Evolutionary conservation across 2,113 vertebrate genomes (phyloP), one percentile per base, ranked within the genome.

Genomic region (Oxygymnocypris stewartii): DNA sequence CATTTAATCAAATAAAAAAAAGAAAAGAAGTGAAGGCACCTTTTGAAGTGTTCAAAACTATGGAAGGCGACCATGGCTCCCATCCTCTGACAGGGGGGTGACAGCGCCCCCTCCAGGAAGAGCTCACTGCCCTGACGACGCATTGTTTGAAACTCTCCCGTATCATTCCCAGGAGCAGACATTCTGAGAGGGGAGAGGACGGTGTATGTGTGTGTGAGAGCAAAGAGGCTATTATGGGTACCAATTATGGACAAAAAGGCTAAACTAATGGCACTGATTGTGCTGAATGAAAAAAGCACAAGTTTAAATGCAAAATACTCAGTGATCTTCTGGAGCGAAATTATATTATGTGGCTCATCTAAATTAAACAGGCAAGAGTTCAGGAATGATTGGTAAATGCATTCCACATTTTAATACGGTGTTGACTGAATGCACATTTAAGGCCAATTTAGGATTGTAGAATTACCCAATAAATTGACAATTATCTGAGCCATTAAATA

Each of bases 31-130:
- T 40, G 9, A 35, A 49, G 25, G 16, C n/a, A 96, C 98, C 97
- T 97, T 81, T 90, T 96, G 80, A 99, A 98, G 76, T 99, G 96
- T 4, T 97, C 96, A 1, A 99, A 98, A 89, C 93, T 94, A 88
- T 93, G 88, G 65, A 99, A 98, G 87, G 97, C 97, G 3, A 98
- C 97, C 97, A 99, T 99, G 81, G 96, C 97, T 0, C 98, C 98
- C 96, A 99, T 96, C 13, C 98, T 93, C 90, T 99, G 98, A 90
- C 97, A 98, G 0, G 93, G 91, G 0, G 97, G 96, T 13, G 95
- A 96, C 13, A 97, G 94, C 23, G 95, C 94, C 0, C 95, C 97
- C 74, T 99, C 97, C 94, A 97, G 95, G 92, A 97, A 98, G 79
- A 98, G 97, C 44, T 99, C 98, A 0, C 96, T 99, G 93, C 97